Evolutionary conservation across 2,113 vertebrate genomes (phyloP).

Genomic region (Halichoerus grypus): DNA sequence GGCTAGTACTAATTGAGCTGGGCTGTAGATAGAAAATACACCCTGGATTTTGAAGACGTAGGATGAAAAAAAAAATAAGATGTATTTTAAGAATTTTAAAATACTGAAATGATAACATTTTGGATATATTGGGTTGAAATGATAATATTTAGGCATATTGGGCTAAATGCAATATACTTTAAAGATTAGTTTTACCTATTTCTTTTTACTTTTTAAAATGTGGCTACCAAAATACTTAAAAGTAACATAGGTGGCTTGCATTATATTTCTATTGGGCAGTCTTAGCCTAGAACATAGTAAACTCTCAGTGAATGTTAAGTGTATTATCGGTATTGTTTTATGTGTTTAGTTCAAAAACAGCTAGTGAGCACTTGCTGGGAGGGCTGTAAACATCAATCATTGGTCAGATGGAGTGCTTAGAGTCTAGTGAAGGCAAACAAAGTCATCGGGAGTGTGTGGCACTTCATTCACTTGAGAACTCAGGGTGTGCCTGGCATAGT

Average conservation of each 20-base stretch:
- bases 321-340: neutral
- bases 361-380: neutral
- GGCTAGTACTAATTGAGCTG: neutral
- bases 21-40: neutral
- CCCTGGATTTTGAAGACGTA: neutral
- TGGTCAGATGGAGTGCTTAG: neutral
- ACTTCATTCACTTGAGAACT: neutral
- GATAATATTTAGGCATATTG: neutral
- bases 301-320: neutral
- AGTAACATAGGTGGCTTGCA: neutral
- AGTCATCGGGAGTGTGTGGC: neutral
- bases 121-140: neutral
- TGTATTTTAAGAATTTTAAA: neutral
- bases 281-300: neutral
- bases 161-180: neutral
- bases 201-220: neutral
- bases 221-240: neutral
- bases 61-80: neutral
- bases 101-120: neutral
- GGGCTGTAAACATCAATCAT: neutral
- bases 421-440: neutral
- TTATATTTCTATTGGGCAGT: neutral
- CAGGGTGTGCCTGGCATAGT: neutral
- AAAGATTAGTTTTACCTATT: neutral
- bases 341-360: neutral